Evolutionary conservation across 2,888 invertebrate species (phyloP).

Genomic region (Eristalis tenax): DNA sequence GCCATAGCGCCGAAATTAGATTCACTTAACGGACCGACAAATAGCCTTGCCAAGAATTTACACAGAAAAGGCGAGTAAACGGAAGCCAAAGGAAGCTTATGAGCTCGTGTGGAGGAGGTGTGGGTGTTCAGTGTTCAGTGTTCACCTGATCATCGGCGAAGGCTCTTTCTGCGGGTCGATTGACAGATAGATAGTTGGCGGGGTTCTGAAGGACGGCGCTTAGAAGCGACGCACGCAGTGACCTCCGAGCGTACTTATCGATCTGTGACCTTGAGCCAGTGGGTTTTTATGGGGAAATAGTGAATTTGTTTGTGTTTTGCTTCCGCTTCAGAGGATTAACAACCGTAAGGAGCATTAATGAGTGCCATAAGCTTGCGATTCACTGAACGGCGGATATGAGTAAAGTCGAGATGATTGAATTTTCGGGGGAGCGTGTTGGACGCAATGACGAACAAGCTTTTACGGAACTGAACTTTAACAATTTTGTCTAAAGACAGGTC

Average conservation of each 20-base stretch:
- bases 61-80: constrained; percentile 1
- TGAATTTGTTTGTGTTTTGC: background rate
- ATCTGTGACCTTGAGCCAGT: background rate
- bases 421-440: background rate
- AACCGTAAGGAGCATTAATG: background rate
- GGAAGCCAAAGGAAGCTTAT: background rate
- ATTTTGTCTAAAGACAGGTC: too few relatives aligned
- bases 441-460: too few relatives aligned
- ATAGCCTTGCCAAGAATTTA: constrained; percentile 26
- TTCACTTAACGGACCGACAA: constrained; percentile 19
- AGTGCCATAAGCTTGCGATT: background rate
- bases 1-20: constrained; percentile 12
- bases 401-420: background rate
- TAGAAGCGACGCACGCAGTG: background rate
- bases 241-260: background rate
- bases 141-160: constrained; percentile 10
- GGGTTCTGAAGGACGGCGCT: background rate
- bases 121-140: background rate
- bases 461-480: too few relatives aligned
- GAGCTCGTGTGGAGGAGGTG: background rate
- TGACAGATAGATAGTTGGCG: background rate
- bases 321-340: background rate
- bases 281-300: constrained; percentile 7
- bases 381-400: background rate
- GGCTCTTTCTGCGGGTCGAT: background rate